phyloP scores from a whole-genome alignment of 1,140 invertebrate species.

The Sipha flava region DNA sequence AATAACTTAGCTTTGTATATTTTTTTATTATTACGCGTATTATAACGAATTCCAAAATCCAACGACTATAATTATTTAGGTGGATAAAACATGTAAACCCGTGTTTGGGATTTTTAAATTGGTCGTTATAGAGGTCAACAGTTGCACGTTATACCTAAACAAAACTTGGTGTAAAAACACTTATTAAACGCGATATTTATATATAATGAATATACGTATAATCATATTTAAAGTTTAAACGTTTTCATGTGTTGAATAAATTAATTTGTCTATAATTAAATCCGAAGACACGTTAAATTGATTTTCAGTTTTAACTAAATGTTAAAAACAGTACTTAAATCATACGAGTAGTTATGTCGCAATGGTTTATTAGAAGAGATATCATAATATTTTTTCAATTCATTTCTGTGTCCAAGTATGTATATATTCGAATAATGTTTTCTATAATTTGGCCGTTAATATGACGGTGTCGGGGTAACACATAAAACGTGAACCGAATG shows the following conservation, averaged over 20 bases:
- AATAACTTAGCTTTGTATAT: neutral
- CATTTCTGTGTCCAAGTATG: no score
- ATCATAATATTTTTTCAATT: no score
- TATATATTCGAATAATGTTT: no score
- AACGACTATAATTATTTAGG: neutral
- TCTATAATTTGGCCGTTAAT: no score
- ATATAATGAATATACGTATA: neutral
- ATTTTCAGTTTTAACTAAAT: no score
- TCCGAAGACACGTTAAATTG: no score
- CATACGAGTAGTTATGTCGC: no score
- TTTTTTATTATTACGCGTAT: neutral
- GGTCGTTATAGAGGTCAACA: neutral
- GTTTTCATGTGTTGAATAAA: neutral
- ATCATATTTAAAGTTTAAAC: neutral
- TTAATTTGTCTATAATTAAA: no score
- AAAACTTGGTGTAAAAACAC: neutral
- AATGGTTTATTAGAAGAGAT: no score
- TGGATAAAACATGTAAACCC: neutral
- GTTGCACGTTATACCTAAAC: neutral
- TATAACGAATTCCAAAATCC: neutral
- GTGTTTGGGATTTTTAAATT: neutral
- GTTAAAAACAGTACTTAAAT: no score
- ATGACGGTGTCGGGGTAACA: no score
- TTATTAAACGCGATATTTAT: neutral
- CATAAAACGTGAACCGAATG: no score